Evolutionary conservation across 2,113 vertebrate genomes (phyloP).

Genomic region (Nansenia antarctica): DNA sequence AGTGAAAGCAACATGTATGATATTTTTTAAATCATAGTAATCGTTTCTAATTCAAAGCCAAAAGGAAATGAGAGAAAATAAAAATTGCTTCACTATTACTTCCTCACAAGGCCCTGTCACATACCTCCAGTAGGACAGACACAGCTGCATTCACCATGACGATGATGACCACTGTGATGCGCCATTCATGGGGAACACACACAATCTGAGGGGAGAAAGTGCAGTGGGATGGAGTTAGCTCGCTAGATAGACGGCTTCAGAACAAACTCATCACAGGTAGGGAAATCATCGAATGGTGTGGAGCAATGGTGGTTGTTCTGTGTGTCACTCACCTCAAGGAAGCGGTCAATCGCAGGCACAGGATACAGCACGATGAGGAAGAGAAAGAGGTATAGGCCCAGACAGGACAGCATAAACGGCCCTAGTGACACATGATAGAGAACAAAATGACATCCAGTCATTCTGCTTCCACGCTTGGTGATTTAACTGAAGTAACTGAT

Average conservation of each 20-base stretch:
- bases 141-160: conserved; percentile 79
- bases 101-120: no score
- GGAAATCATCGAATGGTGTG: background rate
- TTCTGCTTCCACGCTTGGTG: no score
- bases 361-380: conserved; percentile 90
- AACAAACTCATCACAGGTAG: background rate
- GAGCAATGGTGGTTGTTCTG: background rate
- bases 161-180: conserved; percentile 82
- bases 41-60: no score
- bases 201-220: conserved; percentile 79
- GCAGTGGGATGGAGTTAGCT: background rate
- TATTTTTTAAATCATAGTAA: no score
- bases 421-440: conserved; percentile 51
- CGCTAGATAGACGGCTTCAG: no score
- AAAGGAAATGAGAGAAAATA: no score
- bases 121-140: conserved; percentile 88
- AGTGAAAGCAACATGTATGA: no score
- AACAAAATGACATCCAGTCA: background rate
- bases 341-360: conserved; percentile 76
- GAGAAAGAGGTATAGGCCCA: conserved; percentile 68
- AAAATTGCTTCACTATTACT: no score
- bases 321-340: conserved; percentile 82
- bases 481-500: no score
- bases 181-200: conserved; percentile 89
- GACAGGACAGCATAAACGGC: conserved; percentile 72